Conservation (phyloP, 1,140 invertebrate species). For the Brachionus koreanus region DNA sequence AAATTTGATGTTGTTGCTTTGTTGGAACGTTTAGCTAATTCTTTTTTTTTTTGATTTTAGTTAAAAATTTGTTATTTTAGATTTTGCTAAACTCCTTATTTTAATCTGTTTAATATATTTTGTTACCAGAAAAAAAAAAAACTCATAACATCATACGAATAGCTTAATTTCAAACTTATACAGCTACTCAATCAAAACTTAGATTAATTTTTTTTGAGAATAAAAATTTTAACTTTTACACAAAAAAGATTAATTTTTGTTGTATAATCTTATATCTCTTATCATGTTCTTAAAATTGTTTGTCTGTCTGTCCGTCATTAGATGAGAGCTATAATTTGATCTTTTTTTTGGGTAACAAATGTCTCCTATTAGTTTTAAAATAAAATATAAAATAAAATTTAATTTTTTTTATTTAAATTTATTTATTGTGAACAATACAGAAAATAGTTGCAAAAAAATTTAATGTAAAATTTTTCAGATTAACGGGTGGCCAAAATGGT, state of each 20-base stretch:
- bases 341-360: not conserved
- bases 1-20: constrained; percentile 28
- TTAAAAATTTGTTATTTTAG: constrained; percentile 25
- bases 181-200: not conserved
- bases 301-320: constrained; percentile 6
- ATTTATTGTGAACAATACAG: too few relatives aligned
- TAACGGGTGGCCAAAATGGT: too few relatives aligned
- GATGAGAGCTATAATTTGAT: not conserved
- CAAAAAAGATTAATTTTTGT: constrained; percentile 11
- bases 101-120: constrained; percentile 31
- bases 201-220: constrained; percentile 16
- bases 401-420: too few relatives aligned
- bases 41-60: constrained; percentile 11
- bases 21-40: constrained; percentile 19
- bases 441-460: too few relatives aligned
- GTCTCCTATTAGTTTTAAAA: not conserved
- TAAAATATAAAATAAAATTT: not conserved
- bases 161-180: not conserved
- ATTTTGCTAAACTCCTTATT: not conserved
- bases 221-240: constrained; percentile 16
- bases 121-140: not conserved
- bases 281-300: not conserved
- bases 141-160: not conserved
- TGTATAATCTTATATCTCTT: not conserved
- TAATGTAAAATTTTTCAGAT: too few relatives aligned